A percentile compares a stretch with the other conserved stretches of the same genome.
phyloP scores from a whole-genome alignment of 2,888 invertebrate genomes.

The Amphipoea lucens region DNA sequence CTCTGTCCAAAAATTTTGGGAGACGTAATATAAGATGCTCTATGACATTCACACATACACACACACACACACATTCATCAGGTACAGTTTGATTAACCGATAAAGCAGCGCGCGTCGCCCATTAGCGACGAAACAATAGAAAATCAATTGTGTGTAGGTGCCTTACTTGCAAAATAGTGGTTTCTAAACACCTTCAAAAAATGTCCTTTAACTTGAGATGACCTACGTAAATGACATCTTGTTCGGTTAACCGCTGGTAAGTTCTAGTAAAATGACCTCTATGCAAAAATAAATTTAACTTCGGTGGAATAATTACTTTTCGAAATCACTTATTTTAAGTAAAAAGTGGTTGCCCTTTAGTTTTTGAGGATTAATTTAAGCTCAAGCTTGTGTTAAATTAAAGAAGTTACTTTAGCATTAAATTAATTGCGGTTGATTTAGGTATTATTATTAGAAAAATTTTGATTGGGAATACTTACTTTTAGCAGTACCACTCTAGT shows the following conservation, averaged over 20 bases:
- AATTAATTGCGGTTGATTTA: neutral
- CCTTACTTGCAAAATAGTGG: neutral
- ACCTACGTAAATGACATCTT: conserved; percentile 3
- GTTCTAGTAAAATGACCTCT: conserved; percentile 25
- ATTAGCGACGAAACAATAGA: too few relatives aligned
- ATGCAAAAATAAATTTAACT: conserved; percentile 21
- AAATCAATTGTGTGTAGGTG: neutral
- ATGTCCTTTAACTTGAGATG: neutral
- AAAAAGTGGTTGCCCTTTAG: conserved; percentile 17
- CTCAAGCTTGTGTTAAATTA: conserved; percentile 3
- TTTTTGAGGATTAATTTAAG: conserved; percentile 33
- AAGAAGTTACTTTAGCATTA: conserved; percentile 9
- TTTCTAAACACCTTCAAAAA: neutral
- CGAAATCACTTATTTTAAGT: conserved; percentile 52
- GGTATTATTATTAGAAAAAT: neutral
- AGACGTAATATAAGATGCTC: too few relatives aligned
- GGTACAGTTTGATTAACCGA: neutral
- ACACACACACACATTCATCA: neutral
- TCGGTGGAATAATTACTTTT: conserved; percentile 41
- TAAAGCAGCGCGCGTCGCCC: too few relatives aligned
- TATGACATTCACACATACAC: neutral
- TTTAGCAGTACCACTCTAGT: neutral
- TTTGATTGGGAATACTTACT: neutral
- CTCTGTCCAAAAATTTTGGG: too few relatives aligned
- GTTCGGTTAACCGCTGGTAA: conserved; percentile 23